Base-by-base conservation (phyloP, 2,797 vertebrate species). In the Simalia tracyae region DNA sequence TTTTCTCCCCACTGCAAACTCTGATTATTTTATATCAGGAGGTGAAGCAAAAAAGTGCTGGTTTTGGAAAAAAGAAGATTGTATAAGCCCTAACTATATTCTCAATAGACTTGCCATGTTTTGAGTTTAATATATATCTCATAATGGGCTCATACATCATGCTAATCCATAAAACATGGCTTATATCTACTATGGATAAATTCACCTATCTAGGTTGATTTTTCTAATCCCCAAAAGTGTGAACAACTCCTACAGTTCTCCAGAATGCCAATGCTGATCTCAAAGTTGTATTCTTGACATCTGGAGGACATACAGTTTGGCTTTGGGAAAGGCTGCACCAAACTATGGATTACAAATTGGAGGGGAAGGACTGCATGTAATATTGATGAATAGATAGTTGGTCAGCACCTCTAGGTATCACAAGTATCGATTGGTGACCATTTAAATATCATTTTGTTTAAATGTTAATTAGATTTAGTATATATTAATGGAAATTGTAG, bases 391-490 rank as follows among this genome's bases (percentile, higher is more conserved):
- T n/a, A 28, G 36, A 17, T 26, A 90, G 46, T 60, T 90, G 14
- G 24, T 60, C 46, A 60, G 15, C 24, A 81, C 60, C 15, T 72
- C 22, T 59, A 60, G 28, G 60, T 6, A 84, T 85, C 64, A 26
- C 8, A 26, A 24, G 50, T 9, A 19, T 42, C 72, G 84, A 91
- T 68, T 63, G 28, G n/a, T 91, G n/a, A 57, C 31, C 46, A 57
- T 90, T 90, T 42, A n/a, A 50, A 84, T 46, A 28, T 61, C n/a
- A 22, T 61, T 63, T 90, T 90, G 15, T 84, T 90, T 90, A 84
- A 2, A 24, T 84, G 28, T 61, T 84, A 63, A n/a, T 50, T 84
- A 19, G 42, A 90, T 50, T 90, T 84, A 54, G 59, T 63, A 63
- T 90, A 63, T 63, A 22, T 3, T 10, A 7, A 46, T 89, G 31